Percentiles rank a stretch among this genome's conserved stretches.
These are phyloP conservation scores for Tanaodytes sp. DNA, from an alignment of 2,888 invertebrate species.

Conservation along the genomic window DNA sequence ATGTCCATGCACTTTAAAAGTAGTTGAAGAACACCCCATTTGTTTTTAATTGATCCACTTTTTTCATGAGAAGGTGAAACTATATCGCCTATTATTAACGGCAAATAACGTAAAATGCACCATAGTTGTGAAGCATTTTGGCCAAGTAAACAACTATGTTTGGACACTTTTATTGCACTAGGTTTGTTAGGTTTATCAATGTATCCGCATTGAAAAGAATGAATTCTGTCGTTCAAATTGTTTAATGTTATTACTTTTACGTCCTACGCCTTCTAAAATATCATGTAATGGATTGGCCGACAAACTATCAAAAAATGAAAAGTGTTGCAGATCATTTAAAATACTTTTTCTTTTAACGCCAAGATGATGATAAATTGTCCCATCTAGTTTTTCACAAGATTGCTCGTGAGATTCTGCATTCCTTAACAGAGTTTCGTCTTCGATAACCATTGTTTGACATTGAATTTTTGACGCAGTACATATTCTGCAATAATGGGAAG, in stretches of 20 bases:
- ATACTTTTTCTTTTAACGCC: conserved; percentile 26
- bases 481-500: conserved; percentile 26
- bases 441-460: conserved; percentile 15
- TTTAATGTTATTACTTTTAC: conserved; percentile 29
- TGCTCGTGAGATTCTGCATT: conserved; percentile 11
- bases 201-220: conserved; percentile 27
- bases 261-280: conserved; percentile 37
- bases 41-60: neutral
- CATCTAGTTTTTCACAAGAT: conserved; percentile 13
- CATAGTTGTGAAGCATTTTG: conserved; percentile 41
- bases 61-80: conserved; percentile 12
- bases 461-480: conserved; percentile 25
- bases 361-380: neutral
- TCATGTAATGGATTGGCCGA: conserved; percentile 29
- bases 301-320: conserved; percentile 33
- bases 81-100: conserved; percentile 39
- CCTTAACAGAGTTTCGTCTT: conserved; percentile 24
- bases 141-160: conserved; percentile 23
- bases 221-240: conserved; percentile 21
- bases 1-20: conserved; percentile 11
- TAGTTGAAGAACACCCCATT: conserved; percentile 13
- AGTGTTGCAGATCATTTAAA: conserved; percentile 32
- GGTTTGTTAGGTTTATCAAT: conserved; percentile 37
- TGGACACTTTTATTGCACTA: conserved; percentile 28
- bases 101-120: conserved; percentile 44